Evolutionary conservation across 1,140 invertebrate species (phyloP).

Genomic region (Chionoecetes opilio): DNA sequence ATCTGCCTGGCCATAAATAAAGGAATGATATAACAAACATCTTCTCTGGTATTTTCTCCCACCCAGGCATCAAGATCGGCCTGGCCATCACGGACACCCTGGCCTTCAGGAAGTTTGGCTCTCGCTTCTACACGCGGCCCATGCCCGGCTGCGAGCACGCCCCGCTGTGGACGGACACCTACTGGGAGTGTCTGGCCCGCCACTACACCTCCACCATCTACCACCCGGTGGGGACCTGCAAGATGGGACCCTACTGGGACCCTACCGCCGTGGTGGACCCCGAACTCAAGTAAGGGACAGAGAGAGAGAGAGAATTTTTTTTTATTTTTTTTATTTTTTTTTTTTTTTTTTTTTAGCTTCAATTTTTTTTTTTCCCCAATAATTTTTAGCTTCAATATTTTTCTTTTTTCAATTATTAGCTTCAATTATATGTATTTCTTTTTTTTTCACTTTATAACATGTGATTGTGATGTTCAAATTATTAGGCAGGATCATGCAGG

Average conservation of each 20-base stretch:
- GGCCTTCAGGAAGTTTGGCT: constrained; percentile 92
- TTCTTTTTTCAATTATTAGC: too few species aligned
- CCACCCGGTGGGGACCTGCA: constrained; percentile 84
- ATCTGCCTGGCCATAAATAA: too few species aligned
- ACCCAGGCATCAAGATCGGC: constrained; percentile 91
- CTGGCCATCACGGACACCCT: constrained; percentile 90
- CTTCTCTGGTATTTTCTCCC: too few species aligned
- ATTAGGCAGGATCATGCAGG: too few species aligned
- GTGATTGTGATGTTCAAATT: too few species aligned
- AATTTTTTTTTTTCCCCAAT: too few species aligned
- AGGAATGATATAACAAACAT: too few species aligned
- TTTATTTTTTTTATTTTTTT: too few species aligned
- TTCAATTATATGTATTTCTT: too few species aligned
- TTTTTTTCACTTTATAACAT: too few species aligned
- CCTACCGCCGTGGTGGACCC: constrained; percentile 90
- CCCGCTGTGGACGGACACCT: constrained; percentile 90
- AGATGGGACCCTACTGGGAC: constrained; percentile 88
- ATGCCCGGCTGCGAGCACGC: constrained; percentile 90
- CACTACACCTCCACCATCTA: constrained; percentile 82
- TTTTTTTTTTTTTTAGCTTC: too few species aligned
- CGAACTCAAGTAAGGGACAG: constrained; percentile 85
- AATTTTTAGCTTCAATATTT: too few species aligned
- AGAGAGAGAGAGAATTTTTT: neutral
- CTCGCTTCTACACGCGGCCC: constrained; percentile 90
- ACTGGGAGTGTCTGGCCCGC: constrained; percentile 90